Evolutionary conservation across 2,888 invertebrate species (phyloP), one percentile per base, ranked within the genome.

Genomic region (Metacarcinus magister): DNA sequence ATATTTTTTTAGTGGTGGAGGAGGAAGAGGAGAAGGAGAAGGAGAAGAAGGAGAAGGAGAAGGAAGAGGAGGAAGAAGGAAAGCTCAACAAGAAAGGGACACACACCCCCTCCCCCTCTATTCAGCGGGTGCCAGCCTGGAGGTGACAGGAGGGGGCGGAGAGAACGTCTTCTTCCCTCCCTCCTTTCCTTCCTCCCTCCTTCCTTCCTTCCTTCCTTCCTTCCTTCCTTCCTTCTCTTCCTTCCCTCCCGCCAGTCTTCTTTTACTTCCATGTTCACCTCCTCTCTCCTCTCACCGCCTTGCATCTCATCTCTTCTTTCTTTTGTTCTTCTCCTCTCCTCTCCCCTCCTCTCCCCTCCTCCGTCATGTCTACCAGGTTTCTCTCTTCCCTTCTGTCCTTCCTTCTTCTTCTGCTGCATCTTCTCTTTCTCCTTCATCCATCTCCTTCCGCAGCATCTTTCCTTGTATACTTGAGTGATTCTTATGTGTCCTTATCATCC

Each of bases 231-330:
- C 23, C 39, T 39, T 39, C 54, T 10, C 54, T 54, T 16, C 54
- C 67, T 23, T 19, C 67, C 16, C 67, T 19, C 4, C 67, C 23
- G 23, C 67, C n/a, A n/a, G 23, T 8, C 67, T n/a, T 67, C 67
- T n/a, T 23, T 67, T n/a, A 2, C 67, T 23, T n/a, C 67, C 67
- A n/a, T n/a, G n/a, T 23, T 67, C 67, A n/a, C 67, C n/a, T n/a
- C 8, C 67, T 8, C n/a, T 67, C 67, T 5, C 8, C n/a, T 67
- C 67, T 67, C 67, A 67, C 67, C 67, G n/a, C 67, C 67, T 67
- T n/a, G n/a, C 67, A 67, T 67, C 67, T n/a, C 67, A 67, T 67
- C 67, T 67, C 60, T 67, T 67, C 60, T 67, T 67, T 67, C 67
- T 67, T 67, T 67, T 67, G 67, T 67, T 67, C 67, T 67, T 5